Evolutionary conservation across 92 coral and sea anemone species (phyloP), one percentile per base, ranked within the genome.

Genomic region (Muricea muricata): DNA sequence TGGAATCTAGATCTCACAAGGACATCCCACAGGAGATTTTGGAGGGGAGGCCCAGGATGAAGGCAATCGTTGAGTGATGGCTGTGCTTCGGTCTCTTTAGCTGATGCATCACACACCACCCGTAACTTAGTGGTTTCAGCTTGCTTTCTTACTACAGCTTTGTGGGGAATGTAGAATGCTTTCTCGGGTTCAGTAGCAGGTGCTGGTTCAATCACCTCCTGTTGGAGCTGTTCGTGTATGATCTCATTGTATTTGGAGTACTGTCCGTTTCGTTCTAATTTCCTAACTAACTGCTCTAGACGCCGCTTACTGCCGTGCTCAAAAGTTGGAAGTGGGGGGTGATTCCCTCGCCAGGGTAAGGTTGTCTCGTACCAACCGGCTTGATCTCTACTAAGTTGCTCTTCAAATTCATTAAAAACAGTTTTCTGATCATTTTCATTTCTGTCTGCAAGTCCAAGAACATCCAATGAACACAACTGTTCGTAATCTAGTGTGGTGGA

Each of bases 131-230:
- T 92, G 9, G 87, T 83, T 41, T 89, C 87, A 24, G 89, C 91
- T 25, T 66, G 85, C 68, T 92, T 92, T 42, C 89, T 83, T 34
- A 73, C 81, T 0, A 86, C 92, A 18, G 86, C 89, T 25, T 91
- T 91, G 83, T 91, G 91, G 31, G 92, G 92, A 35, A 89, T 91
- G 80, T 82, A 71, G 74, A 89, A 82, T 35, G 89, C 91, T 48
- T 78, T 30, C 40, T 72, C 87, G 7, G 68, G 37, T 21, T 91
- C 81, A 47, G 91, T 72, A 71, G 81, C 84, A 31, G 80, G 88
- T 70, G 93, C 86, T 4, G 79, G 74, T 50, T 90, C 93, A 68
- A 84, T 80, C 7, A 90, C 41, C 50, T 87, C 91, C 63, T 79
- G 85, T 2, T 69, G 13, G 0, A 90, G 78, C 77, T 90, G 86